These are phyloP conservation scores for Tupiocoris notatus DNA, from an alignment of 2,888 invertebrate species.

Conservation along the genomic window DNA sequence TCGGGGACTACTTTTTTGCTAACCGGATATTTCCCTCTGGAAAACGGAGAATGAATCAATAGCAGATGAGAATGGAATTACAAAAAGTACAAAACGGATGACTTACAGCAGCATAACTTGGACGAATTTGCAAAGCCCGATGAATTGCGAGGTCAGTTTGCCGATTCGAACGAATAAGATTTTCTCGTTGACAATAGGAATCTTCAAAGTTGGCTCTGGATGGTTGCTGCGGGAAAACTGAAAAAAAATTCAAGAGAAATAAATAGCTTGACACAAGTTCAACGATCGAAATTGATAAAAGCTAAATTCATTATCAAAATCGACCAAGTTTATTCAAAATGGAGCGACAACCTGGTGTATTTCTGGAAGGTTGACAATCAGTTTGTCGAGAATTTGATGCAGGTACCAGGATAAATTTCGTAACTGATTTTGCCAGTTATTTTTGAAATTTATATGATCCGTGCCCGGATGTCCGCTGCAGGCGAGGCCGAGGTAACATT, in stretches of 20 bases:
- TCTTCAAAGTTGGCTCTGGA: neutral
- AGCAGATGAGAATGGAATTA: too few relatives aligned
- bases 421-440: slow-evolving; percentile 30
- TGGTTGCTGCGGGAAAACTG: slow-evolving; percentile 12
- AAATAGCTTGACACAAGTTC: too few relatives aligned
- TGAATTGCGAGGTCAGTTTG: slow-evolving; percentile 18
- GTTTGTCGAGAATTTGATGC: slow-evolving; percentile 29
- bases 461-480: slow-evolving; percentile 30
- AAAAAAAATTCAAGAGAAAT: neutral
- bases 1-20: slow-evolving; percentile 37
- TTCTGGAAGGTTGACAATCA: slow-evolving; percentile 41
- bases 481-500: slow-evolving; percentile 31
- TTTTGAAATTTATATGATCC: slow-evolving; percentile 20
- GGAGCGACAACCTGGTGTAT: slow-evolving; percentile 31
- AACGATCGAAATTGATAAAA: too few relatives aligned
- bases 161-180: slow-evolving; percentile 16
- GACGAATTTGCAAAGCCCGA: slow-evolving; percentile 19
- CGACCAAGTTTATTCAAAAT: neutral
- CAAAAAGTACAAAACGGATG: too few relatives aligned
- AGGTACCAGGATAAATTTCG: slow-evolving; percentile 29
- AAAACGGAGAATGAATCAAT: too few relatives aligned
- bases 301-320: neutral
- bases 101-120: slow-evolving; percentile 34
- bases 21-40: slow-evolving; percentile 34
- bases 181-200: slow-evolving; percentile 11